Evolutionary conservation across 2,113 vertebrate genomes (phyloP), one percentile per base, ranked within the genome.

Genomic region (Ictalurus punctatus): DNA sequence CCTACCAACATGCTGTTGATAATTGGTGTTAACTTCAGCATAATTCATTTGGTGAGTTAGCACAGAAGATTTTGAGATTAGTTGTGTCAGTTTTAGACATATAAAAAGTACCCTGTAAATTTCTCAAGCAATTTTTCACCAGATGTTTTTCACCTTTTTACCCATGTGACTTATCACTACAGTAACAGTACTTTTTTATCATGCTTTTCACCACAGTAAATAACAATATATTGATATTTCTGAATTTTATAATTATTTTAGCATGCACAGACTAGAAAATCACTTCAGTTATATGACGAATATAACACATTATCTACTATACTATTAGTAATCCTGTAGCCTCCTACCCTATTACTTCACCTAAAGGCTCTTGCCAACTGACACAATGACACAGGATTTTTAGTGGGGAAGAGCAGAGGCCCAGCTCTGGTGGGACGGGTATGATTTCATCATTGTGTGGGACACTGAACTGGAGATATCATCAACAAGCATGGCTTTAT

Each of bases 391-490:
- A 85, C 79, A 79, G 87, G 84, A 65, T 71, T 90, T 69, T 88
- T 82, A 56, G 74, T 91, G 90, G 65, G 67, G 85, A 84, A 87
- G 85, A 84, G 86, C 82, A 74, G 61, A 61, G 44, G 92, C 90
- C 85, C 13, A 86, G 44, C 13, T 40, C 74, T 93, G 93, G 93
- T 93, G 94, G 94, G 95, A 95, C 92, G 92, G 94, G 92, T 92
- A 83, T 92, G 93, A 95, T 96, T 96, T 96, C 96, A 63, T 96
- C 95, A 96, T 92, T 94, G 90, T 65, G 86, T 92, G 94, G 94
- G 94, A 94, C 91, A 82, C 93, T 93, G 93, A 94, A 91, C 92
- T 93, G 93, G 89, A 95, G 96, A 96, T 96, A 92, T 89, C 92
- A 96, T 96, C 95, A 95, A 95, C 87, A 91, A 89, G 91, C 61